phyloP scores from a whole-genome alignment of 2,888 invertebrate species.

The Amphimallon solstitiale region DNA sequence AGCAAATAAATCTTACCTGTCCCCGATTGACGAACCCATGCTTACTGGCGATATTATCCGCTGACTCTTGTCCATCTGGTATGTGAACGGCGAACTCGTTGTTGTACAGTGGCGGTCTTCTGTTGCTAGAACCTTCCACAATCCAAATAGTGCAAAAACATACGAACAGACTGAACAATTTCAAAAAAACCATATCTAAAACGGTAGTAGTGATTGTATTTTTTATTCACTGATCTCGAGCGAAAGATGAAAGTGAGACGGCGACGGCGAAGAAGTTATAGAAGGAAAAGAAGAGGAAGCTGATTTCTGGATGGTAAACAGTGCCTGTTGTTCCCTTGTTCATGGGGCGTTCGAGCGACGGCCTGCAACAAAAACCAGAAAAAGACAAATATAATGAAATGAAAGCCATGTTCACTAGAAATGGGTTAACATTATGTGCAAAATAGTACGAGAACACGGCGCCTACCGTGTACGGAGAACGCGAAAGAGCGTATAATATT shows the following conservation, averaged over 20 bases:
- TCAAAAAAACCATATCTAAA: conserved; percentile 48
- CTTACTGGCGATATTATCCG: conserved; percentile 80
- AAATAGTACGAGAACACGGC: not conserved
- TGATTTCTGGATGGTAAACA: not conserved
- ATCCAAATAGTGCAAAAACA: conserved; percentile 41
- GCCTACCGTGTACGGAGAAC: not conserved
- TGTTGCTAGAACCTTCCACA: conserved; percentile 35
- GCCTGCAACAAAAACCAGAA: conserved; percentile 12
- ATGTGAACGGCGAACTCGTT: conserved; percentile 90
- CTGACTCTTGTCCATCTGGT: conserved; percentile 76
- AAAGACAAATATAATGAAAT: conserved; percentile 1
- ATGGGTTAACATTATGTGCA: conserved; percentile 8
- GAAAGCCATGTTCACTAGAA: not conserved
- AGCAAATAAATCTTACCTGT: conserved; percentile 75
- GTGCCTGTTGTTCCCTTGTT: conserved; percentile 16
- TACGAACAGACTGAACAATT: conserved; percentile 49
- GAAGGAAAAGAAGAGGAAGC: not conserved
- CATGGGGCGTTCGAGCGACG: not conserved
- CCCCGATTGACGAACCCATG: conserved; percentile 89
- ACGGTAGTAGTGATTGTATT: not conserved
- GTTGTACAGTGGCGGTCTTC: conserved; percentile 69
- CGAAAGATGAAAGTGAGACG: not conserved
- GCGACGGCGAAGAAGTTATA: not conserved
- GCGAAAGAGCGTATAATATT: not conserved
- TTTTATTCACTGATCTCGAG: not conserved